Conservation (phyloP, 1,140 invertebrate species). For the Dreissena polymorpha region DNA sequence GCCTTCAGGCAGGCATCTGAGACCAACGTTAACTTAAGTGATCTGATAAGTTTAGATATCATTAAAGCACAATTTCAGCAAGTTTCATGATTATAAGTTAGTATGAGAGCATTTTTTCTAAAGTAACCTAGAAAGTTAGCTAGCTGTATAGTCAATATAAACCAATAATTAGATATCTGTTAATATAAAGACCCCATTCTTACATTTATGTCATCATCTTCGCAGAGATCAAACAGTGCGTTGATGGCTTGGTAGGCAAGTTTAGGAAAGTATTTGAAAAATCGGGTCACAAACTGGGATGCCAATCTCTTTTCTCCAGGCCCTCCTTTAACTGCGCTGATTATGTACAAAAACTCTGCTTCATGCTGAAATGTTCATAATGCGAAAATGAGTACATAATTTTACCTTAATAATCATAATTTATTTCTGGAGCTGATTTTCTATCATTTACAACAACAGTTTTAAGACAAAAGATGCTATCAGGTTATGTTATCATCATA, state of each 20-base stretch:
- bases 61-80: no score
- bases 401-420: not conserved
- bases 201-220: conserved; percentile 90
- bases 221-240: conserved; percentile 95
- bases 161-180: no score
- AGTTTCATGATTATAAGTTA: no score
- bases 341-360: conserved; percentile 91
- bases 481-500: no score
- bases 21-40: no score
- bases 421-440: not conserved
- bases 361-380: conserved; percentile 91
- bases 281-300: conserved; percentile 96
- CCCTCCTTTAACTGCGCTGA: conserved; percentile 81
- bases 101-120: not conserved
- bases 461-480: not conserved
- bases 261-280: conserved; percentile 95
- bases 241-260: conserved; percentile 92
- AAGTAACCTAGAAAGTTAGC: not conserved
- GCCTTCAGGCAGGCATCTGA: not conserved
- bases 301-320: conserved; percentile 95
- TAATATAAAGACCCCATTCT: no score
- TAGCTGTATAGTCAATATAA: not conserved
- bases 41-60: no score
- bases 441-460: conserved; percentile 9
- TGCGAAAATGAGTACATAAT: not conserved